Evolutionary conservation across 1,140 invertebrate genomes (phyloP).

Genomic region (Drosophila sechellia): DNA sequence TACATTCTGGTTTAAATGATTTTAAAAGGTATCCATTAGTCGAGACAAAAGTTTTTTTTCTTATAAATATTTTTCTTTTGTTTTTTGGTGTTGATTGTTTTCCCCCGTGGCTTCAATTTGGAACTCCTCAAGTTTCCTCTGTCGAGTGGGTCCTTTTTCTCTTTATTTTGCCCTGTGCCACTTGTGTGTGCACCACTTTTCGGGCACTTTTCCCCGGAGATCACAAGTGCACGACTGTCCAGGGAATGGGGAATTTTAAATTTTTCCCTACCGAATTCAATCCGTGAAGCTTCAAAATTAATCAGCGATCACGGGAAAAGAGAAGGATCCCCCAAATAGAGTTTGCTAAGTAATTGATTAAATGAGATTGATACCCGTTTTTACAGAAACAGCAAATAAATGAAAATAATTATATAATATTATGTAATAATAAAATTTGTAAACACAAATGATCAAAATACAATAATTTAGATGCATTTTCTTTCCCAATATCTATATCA

Average conservation of each 20-base stretch:
- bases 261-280: background rate
- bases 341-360: background rate
- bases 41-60: background rate
- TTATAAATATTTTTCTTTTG: conserved; percentile 2
- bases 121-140: conserved; percentile 17
- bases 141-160: conserved; percentile 61
- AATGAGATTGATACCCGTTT: background rate
- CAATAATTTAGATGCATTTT: background rate
- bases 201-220: conserved; percentile 24
- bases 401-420: no score
- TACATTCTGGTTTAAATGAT: background rate
- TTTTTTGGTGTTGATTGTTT: conserved; percentile 37
- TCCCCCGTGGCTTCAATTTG: conserved; percentile 38
- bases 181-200: conserved; percentile 55
- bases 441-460: background rate
- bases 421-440: no score
- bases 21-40: background rate
- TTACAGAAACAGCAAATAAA: background rate
- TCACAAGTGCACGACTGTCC: conserved; percentile 26
- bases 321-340: background rate
- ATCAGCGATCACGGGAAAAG: background rate
- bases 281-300: background rate
- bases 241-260: background rate
- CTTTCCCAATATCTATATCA: background rate
- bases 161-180: conserved; percentile 40